Conservation (phyloP, 2,113 vertebrate genomes). For the Paramisgurnus dabryanus region DNA sequence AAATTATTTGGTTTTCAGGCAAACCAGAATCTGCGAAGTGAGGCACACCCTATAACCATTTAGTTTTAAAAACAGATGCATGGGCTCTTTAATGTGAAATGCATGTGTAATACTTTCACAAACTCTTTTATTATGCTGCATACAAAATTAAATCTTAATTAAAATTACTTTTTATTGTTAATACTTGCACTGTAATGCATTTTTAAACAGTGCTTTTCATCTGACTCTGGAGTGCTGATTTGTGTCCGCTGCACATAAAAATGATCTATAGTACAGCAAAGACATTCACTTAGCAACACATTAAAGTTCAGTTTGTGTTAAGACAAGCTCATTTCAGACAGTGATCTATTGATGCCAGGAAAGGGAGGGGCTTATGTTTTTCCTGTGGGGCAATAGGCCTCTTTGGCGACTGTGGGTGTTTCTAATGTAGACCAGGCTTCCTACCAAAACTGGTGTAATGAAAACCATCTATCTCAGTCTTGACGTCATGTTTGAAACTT, state of each 20-base stretch:
- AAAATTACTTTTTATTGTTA: neutral
- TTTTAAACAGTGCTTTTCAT: neutral
- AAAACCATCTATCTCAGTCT: slow-evolving; percentile 64
- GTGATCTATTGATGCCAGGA: slow-evolving; percentile 38
- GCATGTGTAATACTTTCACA: neutral
- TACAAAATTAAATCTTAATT: neutral
- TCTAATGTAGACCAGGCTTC: slow-evolving; percentile 68
- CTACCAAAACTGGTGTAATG: slow-evolving; percentile 66
- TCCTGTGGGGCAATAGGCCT: slow-evolving; percentile 57
- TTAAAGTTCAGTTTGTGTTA: slow-evolving; percentile 2
- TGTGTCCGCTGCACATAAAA: neutral
- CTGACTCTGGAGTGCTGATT: neutral
- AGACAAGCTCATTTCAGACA: neutral
- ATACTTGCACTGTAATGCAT: neutral
- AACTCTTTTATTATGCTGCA: neutral
- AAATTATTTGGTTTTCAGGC: neutral
- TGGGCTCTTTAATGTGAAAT: neutral
- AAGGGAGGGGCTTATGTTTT: slow-evolving; percentile 44
- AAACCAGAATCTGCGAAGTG: neutral
- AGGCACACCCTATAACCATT: neutral
- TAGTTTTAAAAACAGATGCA: neutral
- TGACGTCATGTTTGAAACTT: slow-evolving; percentile 51
- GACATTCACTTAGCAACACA: neutral
- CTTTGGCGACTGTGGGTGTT: slow-evolving; percentile 57
- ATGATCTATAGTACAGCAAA: neutral